These are phyloP conservation scores for Caenorhabditis plicata DNA, from an alignment of 2,888 invertebrate genomes.

Conservation along the genomic window DNA sequence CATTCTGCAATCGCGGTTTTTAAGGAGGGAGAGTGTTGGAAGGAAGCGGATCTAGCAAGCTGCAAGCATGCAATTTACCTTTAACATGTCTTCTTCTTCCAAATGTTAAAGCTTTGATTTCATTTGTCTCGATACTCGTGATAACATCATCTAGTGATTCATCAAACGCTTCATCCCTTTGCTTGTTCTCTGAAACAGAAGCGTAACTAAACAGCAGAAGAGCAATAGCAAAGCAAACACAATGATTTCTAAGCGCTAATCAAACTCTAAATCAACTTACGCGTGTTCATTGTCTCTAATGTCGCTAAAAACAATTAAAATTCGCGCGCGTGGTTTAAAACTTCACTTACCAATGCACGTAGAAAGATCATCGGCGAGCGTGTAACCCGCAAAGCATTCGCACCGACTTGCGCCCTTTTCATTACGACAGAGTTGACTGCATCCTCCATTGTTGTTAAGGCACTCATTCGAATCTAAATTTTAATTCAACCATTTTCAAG, in stretches of 20 bases:
- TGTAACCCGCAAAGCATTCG: conserved; percentile 64
- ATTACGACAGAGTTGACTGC: conserved; percentile 74
- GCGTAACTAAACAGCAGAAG: neutral
- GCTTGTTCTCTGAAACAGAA: conserved; percentile 9
- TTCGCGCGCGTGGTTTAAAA: too few species aligned
- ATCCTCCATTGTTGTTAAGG: conserved; percentile 57
- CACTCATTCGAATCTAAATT: conserved; percentile 74
- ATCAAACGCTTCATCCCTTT: conserved; percentile 8
- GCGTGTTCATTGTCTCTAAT: neutral
- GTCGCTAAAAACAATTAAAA: neutral
- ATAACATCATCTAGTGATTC: conserved; percentile 21
- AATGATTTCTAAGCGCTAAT: neutral
- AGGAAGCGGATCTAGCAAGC: conserved; percentile 2
- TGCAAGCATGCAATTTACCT: conserved; percentile 9
- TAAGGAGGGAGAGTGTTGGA: neutral
- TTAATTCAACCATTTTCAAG: neutral
- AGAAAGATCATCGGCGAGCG: conserved; percentile 61
- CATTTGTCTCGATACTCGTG: conserved; percentile 14
- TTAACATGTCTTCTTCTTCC: conserved; percentile 21
- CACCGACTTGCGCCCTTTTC: conserved; percentile 82
- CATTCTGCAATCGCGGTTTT: conserved; percentile 65
- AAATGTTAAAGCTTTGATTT: conserved; percentile 13
- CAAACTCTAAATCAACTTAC: neutral
- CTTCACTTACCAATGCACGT: conserved; percentile 60
- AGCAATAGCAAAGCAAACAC: neutral